These are phyloP conservation scores for Urocitellus parryii DNA, from an alignment of 2,113 vertebrate species.

Conservation along the genomic window DNA sequence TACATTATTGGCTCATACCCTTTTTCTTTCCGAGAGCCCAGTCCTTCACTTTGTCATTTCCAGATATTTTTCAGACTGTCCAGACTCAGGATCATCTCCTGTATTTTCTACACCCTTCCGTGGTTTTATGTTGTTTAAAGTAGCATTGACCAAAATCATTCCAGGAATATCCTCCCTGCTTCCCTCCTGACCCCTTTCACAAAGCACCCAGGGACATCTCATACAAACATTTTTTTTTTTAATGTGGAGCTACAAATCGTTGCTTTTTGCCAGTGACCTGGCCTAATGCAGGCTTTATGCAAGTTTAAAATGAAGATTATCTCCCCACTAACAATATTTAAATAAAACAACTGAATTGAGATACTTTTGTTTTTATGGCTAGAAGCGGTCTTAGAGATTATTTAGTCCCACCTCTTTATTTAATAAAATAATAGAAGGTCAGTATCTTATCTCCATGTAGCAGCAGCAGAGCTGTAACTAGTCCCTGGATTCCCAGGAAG, in stretches of 20 bases:
- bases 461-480: not conserved
- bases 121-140: not conserved
- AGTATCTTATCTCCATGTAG: not conserved
- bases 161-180: not conserved
- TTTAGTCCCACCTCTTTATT: not conserved
- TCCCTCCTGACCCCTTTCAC: not conserved
- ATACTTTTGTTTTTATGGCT: slow-evolving; percentile 40
- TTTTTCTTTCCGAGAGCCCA: not conserved
- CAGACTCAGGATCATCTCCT: not conserved
- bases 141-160: not conserved
- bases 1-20: not conserved
- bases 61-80: not conserved
- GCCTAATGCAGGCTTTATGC: not conserved
- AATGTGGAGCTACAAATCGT: not conserved
- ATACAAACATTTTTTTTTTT: not conserved
- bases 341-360: not conserved
- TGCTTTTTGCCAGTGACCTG: not conserved
- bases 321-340: slow-evolving; percentile 33
- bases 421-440: slow-evolving; percentile 26
- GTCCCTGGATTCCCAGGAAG: not conserved
- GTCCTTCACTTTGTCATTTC: not conserved
- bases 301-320: not conserved
- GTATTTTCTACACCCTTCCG: not conserved
- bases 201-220: not conserved
- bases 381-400: not conserved